Percentiles rank a stretch among this genome's conserved stretches.
phyloP scores from a whole-genome alignment of 2,888 invertebrate genomes.

The Orthosia gothica region DNA sequence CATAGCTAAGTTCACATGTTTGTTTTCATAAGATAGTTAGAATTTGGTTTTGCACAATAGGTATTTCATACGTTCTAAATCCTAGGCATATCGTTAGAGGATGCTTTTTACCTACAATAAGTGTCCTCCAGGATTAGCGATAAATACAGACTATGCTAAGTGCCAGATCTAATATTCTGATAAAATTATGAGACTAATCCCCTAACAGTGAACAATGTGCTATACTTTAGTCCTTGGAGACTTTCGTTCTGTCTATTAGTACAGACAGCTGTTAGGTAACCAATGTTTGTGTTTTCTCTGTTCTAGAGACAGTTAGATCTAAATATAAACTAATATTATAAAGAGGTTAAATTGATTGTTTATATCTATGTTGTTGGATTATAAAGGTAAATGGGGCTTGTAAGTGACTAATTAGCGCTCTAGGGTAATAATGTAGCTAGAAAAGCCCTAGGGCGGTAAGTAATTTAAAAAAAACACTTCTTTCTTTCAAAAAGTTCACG shows the following conservation, averaged over 20 bases:
- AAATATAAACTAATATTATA: not conserved
- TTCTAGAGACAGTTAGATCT: not conserved
- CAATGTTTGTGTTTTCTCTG: not conserved
- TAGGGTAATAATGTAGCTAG: too few relatives aligned
- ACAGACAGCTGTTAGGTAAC: not conserved
- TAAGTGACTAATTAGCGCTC: too few relatives aligned
- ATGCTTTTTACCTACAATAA: not conserved
- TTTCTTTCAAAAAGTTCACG: too few relatives aligned
- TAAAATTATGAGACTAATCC: not conserved
- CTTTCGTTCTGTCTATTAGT: not conserved
- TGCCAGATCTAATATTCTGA: not conserved
- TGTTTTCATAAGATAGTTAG: not conserved
- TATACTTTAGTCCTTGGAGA: conserved; percentile 10
- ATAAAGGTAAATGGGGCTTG: too few relatives aligned
- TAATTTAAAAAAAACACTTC: too few relatives aligned
- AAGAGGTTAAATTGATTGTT: too few relatives aligned
- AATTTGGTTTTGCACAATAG: conserved; percentile 4
- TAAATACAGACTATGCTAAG: not conserved
- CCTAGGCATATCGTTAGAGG: not conserved
- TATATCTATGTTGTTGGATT: too few relatives aligned
- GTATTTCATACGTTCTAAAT: not conserved
- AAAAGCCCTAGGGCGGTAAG: too few relatives aligned
- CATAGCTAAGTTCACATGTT: conserved; percentile 1
- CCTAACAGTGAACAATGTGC: not conserved
- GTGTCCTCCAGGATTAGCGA: not conserved